Base-by-base conservation (phyloP, 2,113 vertebrate species). In the Syrmaticus mikado region DNA sequence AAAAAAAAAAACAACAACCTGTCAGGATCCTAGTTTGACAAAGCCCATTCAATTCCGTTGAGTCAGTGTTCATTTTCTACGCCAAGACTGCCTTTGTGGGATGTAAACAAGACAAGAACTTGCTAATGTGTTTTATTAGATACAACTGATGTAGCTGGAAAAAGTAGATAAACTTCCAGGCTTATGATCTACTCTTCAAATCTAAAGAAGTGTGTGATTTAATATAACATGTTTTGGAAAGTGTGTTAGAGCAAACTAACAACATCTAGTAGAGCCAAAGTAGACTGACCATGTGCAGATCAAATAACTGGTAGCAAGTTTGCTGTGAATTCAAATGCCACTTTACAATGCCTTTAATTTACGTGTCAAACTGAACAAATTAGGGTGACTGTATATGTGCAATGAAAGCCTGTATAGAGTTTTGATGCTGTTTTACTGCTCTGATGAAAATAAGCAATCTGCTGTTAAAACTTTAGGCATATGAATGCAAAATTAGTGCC, bases 401-500 rank as follows among this genome's bases (percentile, higher is more conserved):
- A 27, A 2, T 1, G 2, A 65, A 48, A 36, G 32, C 12, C 36
- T 2, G 0, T 13, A 0, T 8, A 25, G 36, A 45, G 18, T 60
- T 93, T 64, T 87, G 58, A 32, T 52, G 16, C n/a, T 75, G 13
- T 90, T 93, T 78, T 52, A 52, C 72, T 46, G 38, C 8, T 80
- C 36, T 60, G 65, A 43, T 77, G 72, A 81, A 91, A 85, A 32
- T 10, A 77, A 89, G 15, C 13, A 18, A 61, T 30, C 32, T 83
- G 15, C 50, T 66, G 7, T 85, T 95, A 77, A 89, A 91, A 77
- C 61, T 90, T 50, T 13, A 78, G 61, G 34, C 30, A 2, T 55
- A 30, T 1, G 6, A 88, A 77, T 74, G 34, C 40, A 71, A 65
- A 90, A 86, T 84, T 70, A 83, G 53, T 91, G 40, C 48, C 57